A percentile compares a stretch with the other conserved stretches of the same genome.
These are phyloP conservation scores for Lepas anatifera DNA, from an alignment of 2,888 invertebrate genomes.

Conservation along the genomic window DNA sequence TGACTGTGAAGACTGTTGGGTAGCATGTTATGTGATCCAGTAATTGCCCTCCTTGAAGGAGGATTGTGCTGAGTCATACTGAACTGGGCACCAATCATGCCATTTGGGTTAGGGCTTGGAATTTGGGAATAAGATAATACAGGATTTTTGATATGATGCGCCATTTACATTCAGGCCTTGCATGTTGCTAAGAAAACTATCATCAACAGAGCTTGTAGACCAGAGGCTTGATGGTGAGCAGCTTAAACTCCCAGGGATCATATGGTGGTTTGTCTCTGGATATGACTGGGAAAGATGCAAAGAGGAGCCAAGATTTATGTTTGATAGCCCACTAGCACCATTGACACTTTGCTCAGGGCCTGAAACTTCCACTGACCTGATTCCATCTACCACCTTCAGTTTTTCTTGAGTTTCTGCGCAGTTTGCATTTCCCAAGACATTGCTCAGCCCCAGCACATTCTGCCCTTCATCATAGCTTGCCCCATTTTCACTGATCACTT, in stretches of 20 bases:
- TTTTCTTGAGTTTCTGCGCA: neutral
- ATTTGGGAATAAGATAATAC: neutral
- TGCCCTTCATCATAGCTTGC: neutral
- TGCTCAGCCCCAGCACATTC: neutral
- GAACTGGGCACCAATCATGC: neutral
- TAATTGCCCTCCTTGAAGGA: neutral
- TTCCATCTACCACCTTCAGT: neutral
- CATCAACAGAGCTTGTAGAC: neutral
- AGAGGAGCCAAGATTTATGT: neutral
- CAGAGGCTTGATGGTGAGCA: neutral
- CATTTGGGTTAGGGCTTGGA: neutral
- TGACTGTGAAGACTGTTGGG: neutral
- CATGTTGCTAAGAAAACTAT: neutral
- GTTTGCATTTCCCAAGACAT: neutral
- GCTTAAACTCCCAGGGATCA: neutral
- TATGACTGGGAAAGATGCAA: neutral
- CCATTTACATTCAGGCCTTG: neutral
- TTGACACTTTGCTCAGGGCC: neutral
- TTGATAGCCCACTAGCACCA: neutral
- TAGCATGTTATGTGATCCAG: neutral
- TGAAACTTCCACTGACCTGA: neutral
- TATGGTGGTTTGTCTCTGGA: neutral
- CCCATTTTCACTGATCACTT: neutral
- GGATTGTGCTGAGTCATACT: neutral
- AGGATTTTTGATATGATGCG: neutral